Evolutionary conservation across 2,888 invertebrate species (phyloP), one percentile per base, ranked within the genome.

Genomic region (Lumbricus terrestris): DNA sequence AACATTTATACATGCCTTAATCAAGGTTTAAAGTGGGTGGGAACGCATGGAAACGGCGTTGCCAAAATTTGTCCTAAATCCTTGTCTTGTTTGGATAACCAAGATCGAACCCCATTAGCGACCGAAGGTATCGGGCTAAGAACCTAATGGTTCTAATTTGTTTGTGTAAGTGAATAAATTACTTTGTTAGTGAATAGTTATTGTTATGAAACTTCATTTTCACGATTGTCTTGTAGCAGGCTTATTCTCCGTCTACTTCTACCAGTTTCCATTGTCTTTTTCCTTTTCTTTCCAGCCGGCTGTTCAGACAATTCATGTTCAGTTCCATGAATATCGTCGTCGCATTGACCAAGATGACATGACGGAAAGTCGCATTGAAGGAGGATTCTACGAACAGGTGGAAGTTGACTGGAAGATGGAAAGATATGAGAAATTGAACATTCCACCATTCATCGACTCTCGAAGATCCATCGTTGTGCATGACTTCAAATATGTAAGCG

Each of bases 391-490:
- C 8, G 85, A 85, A 23, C 85, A 85, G 85, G 34, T 23, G 8
- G 85, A 85, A 85, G n/a, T 85, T 33, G 85, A 85, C 37, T 85
- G 85, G 85, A 85, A 85, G 6, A 85, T 20, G 37, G 37, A 85
- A 37, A 34, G 37, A 85, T 85, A 85, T 16, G 85, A 85, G 85
- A 85, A 85, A 23, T 6, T 85, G 34, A 85, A 23, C 23, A 23
- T 85, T 85, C 85, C 85, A 23, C 37, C 37, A 35, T 85, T 85
- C 23, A 85, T 85, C 16, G 85, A 85, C 85, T 34, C 37, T 33
- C 29, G n/a, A 85, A 35, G 85, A 85, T 34, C 85, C 35, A 85
- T 35, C 34, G 35, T 85, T 85, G 85, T 85, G 18, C 85, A 85
- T 16, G 85, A 85, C 35, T 85, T 85, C 37, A 37, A 35, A 35